Evolutionary conservation across 2,797 vertebrate species (phyloP).

Genomic region (Sphenodon punctatus): DNA sequence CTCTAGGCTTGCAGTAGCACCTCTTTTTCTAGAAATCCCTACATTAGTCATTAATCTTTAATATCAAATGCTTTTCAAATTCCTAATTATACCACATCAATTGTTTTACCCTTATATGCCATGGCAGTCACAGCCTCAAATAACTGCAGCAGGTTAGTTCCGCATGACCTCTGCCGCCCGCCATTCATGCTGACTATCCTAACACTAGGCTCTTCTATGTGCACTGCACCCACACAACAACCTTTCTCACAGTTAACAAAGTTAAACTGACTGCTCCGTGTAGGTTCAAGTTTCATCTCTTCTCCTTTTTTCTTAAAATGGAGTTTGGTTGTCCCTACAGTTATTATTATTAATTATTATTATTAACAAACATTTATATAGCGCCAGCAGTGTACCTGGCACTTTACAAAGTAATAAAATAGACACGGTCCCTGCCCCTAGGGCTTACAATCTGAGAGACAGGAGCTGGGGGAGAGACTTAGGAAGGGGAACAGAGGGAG

Average conservation of each 20-base stretch:
- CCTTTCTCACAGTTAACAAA: constrained; percentile 38
- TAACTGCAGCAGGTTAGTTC: constrained; percentile 52
- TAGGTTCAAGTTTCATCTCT: too few species aligned
- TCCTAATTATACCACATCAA: constrained; percentile 33
- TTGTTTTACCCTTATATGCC: constrained; percentile 25
- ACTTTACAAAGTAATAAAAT: too few species aligned
- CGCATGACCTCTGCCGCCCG: constrained; percentile 30
- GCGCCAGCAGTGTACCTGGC: too few species aligned
- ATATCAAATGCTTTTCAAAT: constrained; percentile 24
- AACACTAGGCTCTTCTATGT: not conserved
- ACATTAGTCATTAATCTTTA: constrained; percentile 38
- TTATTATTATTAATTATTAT: too few species aligned
- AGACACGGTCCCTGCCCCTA: too few species aligned
- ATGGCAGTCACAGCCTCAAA: constrained; percentile 31
- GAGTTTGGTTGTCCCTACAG: too few species aligned
- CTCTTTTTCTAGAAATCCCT: constrained; percentile 3
- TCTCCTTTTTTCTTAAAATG: too few species aligned
- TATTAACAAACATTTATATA: too few species aligned
- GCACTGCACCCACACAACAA: constrained; percentile 45
- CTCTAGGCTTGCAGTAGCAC: not conserved
- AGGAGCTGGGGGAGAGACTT: too few species aligned
- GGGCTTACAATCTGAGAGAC: too few species aligned
- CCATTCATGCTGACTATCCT: too few species aligned
- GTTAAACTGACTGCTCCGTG: not conserved
- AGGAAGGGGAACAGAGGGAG: too few species aligned